Evolutionary conservation across 2,797 vertebrate genomes (phyloP).

Genomic region (Tolypeutes matacus): DNA sequence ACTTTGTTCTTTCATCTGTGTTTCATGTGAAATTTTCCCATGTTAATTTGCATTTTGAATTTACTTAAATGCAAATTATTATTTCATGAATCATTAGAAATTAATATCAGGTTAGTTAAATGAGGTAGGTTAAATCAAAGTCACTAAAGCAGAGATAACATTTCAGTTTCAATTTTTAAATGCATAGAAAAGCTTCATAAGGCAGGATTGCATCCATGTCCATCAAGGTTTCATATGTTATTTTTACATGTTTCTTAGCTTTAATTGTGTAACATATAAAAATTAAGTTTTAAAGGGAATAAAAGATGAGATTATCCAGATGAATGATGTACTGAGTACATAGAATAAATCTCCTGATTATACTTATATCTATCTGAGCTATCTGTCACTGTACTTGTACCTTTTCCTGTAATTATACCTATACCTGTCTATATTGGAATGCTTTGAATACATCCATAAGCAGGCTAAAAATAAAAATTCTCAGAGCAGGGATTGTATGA

Average conservation of each 20-base stretch:
- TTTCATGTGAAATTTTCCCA: neutral
- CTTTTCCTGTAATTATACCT: neutral
- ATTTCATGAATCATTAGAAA: neutral
- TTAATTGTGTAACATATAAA: too few species aligned
- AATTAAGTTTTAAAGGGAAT: neutral
- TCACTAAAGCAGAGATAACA: neutral
- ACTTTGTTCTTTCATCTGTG: neutral
- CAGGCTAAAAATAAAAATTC: neutral
- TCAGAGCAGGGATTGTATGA: neutral
- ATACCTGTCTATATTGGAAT: neutral
- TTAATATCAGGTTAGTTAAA: slow-evolving; percentile 7
- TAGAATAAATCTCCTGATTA: neutral
- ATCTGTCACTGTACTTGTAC: neutral
- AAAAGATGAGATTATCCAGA: neutral
- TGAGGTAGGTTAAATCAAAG: neutral
- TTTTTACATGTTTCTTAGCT: too few species aligned
- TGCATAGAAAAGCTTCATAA: neutral
- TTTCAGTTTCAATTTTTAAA: neutral
- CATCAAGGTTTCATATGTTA: too few species aligned
- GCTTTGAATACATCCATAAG: neutral
- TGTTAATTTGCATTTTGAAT: neutral
- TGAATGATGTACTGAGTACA: neutral
- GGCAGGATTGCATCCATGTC: neutral
- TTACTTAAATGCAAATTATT: neutral
- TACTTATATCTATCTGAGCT: neutral